Base-by-base conservation (phyloP, 1,140 invertebrate genomes). In the Colletes gigas region DNA sequence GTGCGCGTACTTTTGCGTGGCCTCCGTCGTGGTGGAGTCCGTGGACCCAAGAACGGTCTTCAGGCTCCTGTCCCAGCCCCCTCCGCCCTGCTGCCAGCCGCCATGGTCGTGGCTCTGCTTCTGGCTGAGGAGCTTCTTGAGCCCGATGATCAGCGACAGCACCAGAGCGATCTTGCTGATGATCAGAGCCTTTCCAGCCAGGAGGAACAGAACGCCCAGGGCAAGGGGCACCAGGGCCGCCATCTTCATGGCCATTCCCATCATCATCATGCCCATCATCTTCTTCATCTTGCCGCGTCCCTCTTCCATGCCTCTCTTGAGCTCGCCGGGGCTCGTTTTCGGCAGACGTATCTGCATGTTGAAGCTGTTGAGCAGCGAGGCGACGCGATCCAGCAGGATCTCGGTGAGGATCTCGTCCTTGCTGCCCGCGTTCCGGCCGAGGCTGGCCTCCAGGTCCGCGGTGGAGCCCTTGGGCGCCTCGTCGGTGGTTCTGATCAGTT, bases 221-320 rank as follows among this genome's bases (percentile, higher is more conserved):
- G 96, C 96, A 0, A 97, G 90, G 0, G 96, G 96, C 14, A 97
- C 94, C 93, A 97, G 92, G 0, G 96, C 95, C 0, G 95, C 96
- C 94, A 96, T 95, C 90, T 97, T 97, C 94, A 96, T 96, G 0
- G 95, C 95, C 76, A 96, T 94, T 0, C 96, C 96, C 95, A 96
- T 96, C 95, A 96, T 96, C 95, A 97, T 96, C 94, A 96, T 96
- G 30, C 95, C 95, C 95, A 97, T 96, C 96, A 97, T 97, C 82
- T 96, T 96, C 94, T 96, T 97, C 96, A 96, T 96, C 88, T 96
- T 96, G 3, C 96, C 95, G 79, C 95, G 94, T 84, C 96, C 96
- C 95, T 97, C 96, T 92, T 97, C 96, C 41, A 97, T 90, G 10
- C 95, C 95, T 41, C 95, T 93, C 81, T 95, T 95, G 2, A 97